These are phyloP conservation scores for Aviceda subcristata DNA, from an alignment of 2,113 vertebrate species.

Conservation along the genomic window DNA sequence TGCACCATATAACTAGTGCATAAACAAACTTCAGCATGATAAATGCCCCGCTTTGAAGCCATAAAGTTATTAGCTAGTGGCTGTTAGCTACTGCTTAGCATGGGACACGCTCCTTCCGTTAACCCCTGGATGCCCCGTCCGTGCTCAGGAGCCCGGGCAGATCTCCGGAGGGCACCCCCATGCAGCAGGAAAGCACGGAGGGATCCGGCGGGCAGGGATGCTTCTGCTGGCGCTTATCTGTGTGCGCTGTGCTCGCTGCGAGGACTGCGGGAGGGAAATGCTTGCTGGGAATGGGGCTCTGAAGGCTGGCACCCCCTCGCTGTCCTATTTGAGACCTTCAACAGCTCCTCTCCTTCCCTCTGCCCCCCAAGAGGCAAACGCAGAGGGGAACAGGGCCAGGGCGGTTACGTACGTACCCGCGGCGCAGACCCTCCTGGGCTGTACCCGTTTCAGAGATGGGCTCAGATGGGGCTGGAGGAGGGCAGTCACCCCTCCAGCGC, in stretches of 20 bases:
- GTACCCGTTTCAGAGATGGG: not conserved
- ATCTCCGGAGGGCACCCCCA: not conserved
- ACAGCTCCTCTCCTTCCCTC: not conserved
- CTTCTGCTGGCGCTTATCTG: not conserved
- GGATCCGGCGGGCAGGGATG: not conserved
- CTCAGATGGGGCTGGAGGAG: not conserved
- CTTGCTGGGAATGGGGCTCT: not conserved
- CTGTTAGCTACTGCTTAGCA: slow-evolving; percentile 71
- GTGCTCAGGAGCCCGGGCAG: not conserved
- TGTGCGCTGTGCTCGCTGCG: not conserved
- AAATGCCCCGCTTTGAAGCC: slow-evolving; percentile 82
- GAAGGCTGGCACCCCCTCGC: not conserved
- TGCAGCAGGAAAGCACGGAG: not conserved
- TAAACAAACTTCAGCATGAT: slow-evolving; percentile 89
- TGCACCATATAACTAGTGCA: slow-evolving; percentile 79
- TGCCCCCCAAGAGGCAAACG: not conserved
- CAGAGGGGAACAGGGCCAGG: not conserved
- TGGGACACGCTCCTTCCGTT: slow-evolving; percentile 47
- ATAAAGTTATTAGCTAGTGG: slow-evolving; percentile 85
- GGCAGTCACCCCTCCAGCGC: not conserved
- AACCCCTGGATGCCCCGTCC: slow-evolving; percentile 1
- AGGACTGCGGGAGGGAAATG: not conserved
- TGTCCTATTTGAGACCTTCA: not conserved
- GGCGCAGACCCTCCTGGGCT: not conserved
- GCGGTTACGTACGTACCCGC: fast-evolving